Evolutionary conservation across 2,888 invertebrate species (phyloP).

Genomic region (Tiliacea citrago): DNA sequence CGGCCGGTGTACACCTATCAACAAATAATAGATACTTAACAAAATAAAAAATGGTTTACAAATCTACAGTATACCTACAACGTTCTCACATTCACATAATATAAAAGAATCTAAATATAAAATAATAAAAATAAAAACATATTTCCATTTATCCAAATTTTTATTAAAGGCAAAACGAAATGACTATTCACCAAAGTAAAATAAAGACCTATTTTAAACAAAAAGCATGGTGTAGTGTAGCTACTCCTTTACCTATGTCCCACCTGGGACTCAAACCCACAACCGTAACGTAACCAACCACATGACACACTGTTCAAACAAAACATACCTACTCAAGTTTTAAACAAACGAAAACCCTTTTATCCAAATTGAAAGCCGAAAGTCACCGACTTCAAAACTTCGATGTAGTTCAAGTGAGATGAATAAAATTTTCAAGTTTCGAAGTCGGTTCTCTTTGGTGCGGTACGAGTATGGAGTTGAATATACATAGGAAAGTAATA

Average conservation of each 20-base stretch:
- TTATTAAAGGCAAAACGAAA: neutral
- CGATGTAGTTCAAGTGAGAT: slow-evolving; percentile 59
- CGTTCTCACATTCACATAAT: too few relatives aligned
- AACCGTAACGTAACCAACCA: slow-evolving; percentile 1
- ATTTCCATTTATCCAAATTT: neutral
- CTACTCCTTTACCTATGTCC: neutral
- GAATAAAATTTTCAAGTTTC: slow-evolving; percentile 66
- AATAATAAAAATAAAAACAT: too few relatives aligned
- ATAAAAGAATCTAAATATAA: too few relatives aligned
- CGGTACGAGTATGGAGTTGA: slow-evolving; percentile 34
- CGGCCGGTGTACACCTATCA: too few relatives aligned
- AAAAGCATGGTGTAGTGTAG: neutral
- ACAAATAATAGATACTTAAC: too few relatives aligned
- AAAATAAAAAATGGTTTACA: too few relatives aligned
- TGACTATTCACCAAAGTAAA: neutral
- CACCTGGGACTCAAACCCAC: neutral
- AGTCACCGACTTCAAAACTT: slow-evolving; percentile 40
- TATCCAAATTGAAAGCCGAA: slow-evolving; percentile 64
- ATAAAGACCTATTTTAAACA: neutral
- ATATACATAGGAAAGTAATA: slow-evolving; percentile 60
- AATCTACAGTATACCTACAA: too few relatives aligned
- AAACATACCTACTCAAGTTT: slow-evolving; percentile 38
- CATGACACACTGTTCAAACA: slow-evolving; percentile 25
- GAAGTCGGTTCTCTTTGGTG: slow-evolving; percentile 37
- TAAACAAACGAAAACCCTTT: slow-evolving; percentile 61